Conservation (phyloP, 2,113 vertebrate species). For the Protomyctophum bolini region DNA sequence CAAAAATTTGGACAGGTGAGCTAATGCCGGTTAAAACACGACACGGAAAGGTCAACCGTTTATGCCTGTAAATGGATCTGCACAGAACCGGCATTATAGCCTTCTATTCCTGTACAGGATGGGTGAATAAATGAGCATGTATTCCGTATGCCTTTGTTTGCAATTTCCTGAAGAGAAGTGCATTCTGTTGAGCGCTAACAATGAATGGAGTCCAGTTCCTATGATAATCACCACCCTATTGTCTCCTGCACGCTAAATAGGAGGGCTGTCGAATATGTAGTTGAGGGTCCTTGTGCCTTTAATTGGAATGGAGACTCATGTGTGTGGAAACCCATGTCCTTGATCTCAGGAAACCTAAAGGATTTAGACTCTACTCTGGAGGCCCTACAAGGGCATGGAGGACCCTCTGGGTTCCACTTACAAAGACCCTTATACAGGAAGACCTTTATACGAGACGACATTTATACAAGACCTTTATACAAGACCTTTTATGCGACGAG, state of each 20-base stretch:
- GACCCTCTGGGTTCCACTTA: constrained; percentile 6
- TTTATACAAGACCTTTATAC: too few species aligned
- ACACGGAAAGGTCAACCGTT: not conserved
- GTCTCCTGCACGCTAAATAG: constrained; percentile 30
- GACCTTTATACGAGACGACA: too few species aligned
- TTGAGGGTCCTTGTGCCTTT: constrained; percentile 34
- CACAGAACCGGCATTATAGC: not conserved
- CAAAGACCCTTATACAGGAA: not conserved
- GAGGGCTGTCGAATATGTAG: constrained; percentile 30
- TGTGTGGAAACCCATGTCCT: constrained; percentile 16
- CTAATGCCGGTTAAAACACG: not conserved
- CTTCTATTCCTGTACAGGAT: constrained; percentile 9
- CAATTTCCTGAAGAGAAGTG: constrained; percentile 25
- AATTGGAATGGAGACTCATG: constrained; percentile 2
- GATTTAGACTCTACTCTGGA: constrained; percentile 18
- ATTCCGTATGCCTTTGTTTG: constrained; percentile 9
- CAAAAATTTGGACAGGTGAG: constrained; percentile 94
- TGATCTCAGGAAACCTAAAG: constrained; percentile 23
- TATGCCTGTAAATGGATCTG: not conserved
- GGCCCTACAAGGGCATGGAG: not conserved
- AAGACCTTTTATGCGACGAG: too few species aligned
- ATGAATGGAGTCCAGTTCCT: constrained; percentile 36
- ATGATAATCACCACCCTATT: constrained; percentile 54
- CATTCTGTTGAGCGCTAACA: constrained; percentile 24
- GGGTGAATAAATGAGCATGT: constrained; percentile 9